These are phyloP conservation scores for Pandemis corylana DNA, from an alignment of 2,888 invertebrate species.

Conservation along the genomic window DNA sequence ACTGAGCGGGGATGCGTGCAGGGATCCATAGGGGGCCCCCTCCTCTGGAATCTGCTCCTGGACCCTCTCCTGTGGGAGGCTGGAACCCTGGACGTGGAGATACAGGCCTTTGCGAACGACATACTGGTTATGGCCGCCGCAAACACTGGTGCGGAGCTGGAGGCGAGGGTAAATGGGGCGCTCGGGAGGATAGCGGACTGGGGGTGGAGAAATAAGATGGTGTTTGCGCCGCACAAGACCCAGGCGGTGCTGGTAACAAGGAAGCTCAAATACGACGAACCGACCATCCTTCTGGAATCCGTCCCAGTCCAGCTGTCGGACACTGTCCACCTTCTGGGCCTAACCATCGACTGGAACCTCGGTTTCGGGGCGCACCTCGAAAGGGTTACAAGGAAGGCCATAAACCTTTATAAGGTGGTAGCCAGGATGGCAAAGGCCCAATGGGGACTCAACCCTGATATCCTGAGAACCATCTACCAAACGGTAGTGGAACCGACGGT, in stretches of 20 bases:
- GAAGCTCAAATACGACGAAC: too few relatives aligned
- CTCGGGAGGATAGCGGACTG: neutral
- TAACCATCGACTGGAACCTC: neutral
- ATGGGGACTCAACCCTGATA: neutral
- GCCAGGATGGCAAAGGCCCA: conserved; percentile 13
- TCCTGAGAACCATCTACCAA: neutral
- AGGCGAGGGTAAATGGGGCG: neutral
- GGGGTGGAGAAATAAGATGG: neutral
- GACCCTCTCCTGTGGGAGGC: too few relatives aligned
- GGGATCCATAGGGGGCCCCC: too few relatives aligned
- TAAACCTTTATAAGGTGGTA: neutral
- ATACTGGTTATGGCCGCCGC: neutral
- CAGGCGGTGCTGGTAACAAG: too few relatives aligned
- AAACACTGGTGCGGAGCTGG: neutral
- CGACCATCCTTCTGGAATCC: too few relatives aligned
- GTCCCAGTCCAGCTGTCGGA: too few relatives aligned
- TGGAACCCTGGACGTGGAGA: too few relatives aligned
- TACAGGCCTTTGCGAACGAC: neutral
- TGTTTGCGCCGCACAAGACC: neutral
- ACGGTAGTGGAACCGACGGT: neutral
- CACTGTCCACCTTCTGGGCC: conserved; percentile 16
- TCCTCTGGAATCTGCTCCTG: too few relatives aligned
- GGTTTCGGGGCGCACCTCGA: neutral
- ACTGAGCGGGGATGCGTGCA: neutral
- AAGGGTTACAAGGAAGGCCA: neutral